Evolutionary conservation across 1,140 invertebrate genomes (phyloP).

Genomic region (Rhyacophila brunnea): DNA sequence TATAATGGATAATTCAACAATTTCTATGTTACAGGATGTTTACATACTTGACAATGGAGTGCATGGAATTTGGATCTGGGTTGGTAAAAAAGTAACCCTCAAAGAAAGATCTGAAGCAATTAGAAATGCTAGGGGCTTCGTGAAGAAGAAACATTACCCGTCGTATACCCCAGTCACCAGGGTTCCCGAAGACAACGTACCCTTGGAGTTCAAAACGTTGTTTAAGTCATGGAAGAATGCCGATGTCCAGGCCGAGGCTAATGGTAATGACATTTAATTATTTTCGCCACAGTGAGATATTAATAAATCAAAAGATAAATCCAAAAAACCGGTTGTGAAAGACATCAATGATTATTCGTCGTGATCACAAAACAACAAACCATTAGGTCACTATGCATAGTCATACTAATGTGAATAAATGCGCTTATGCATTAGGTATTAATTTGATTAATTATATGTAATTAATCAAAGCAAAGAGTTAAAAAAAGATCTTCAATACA

Average conservation of each 20-base stretch:
- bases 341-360: too few relatives aligned
- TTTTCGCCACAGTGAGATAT: neutral
- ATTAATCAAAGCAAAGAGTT: too few relatives aligned
- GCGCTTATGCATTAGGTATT: too few relatives aligned
- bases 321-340: too few relatives aligned
- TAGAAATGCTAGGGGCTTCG: slow-evolving; percentile 83
- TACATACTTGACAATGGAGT: slow-evolving; percentile 86
- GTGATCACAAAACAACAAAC: too few relatives aligned
- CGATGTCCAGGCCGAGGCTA: slow-evolving; percentile 42
- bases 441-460: too few relatives aligned
- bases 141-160: slow-evolving; percentile 83
- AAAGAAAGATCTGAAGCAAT: slow-evolving; percentile 77
- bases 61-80: slow-evolving; percentile 91
- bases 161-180: slow-evolving; percentile 73
- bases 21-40: slow-evolving; percentile 61
- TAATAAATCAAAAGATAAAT: too few relatives aligned
- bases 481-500: too few relatives aligned
- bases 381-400: too few relatives aligned
- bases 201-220: slow-evolving; percentile 80
- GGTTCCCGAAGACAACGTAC: slow-evolving; percentile 79
- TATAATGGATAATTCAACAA: neutral
- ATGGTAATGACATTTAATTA: slow-evolving; percentile 16
- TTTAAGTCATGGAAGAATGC: slow-evolving; percentile 74
- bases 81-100: slow-evolving; percentile 69
- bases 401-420: too few relatives aligned